These are phyloP conservation scores for Apis dorsata DNA, from an alignment of 1,140 invertebrate species.

Conservation along the genomic window DNA sequence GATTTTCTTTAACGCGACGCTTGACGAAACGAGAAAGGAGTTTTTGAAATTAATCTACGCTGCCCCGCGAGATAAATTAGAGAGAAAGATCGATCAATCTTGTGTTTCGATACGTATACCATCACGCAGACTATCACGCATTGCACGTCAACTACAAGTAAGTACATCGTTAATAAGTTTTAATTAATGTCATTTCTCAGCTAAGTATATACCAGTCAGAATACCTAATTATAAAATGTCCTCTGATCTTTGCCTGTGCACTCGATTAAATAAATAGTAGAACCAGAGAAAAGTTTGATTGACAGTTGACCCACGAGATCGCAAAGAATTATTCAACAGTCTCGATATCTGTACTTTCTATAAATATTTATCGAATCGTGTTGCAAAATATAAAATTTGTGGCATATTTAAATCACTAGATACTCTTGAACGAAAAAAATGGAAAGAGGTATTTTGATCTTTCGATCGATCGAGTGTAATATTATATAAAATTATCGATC, in stretches of 20 bases:
- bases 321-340: slow-evolving; percentile 41
- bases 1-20: neutral
- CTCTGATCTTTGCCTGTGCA: neutral
- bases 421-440: too few relatives aligned
- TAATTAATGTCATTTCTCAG: slow-evolving; percentile 58
- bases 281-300: slow-evolving; percentile 9
- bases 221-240: slow-evolving; percentile 40
- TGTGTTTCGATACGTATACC: slow-evolving; percentile 37
- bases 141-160: slow-evolving; percentile 29
- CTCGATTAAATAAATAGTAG: slow-evolving; percentile 42
- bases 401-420: too few relatives aligned
- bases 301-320: neutral
- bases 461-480: too few relatives aligned
- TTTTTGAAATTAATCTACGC: slow-evolving; percentile 26
- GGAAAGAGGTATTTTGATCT: too few relatives aligned
- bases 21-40: neutral
- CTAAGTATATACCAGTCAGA: neutral
- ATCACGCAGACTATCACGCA: neutral
- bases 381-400: neutral
- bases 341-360: neutral
- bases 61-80: slow-evolving; percentile 13
- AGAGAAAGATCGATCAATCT: slow-evolving; percentile 14
- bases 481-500: too few relatives aligned
- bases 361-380: slow-evolving; percentile 15
- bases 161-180: slow-evolving; percentile 54